phyloP scores from a whole-genome alignment of 1,140 invertebrate genomes.

The Calephelis virginiensis region DNA sequence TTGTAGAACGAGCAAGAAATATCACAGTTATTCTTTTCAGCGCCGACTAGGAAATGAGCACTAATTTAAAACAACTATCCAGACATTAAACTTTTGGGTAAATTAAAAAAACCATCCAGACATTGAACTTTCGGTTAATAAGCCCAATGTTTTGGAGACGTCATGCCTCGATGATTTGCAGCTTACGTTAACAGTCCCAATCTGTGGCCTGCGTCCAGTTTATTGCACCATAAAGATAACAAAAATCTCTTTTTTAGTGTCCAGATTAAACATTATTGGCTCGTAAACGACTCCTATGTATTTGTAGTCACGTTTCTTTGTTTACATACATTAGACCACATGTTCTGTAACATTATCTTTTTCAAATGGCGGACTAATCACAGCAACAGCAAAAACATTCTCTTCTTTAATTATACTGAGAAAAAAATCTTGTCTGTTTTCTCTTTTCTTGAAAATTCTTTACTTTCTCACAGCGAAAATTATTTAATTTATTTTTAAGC shows the following conservation, averaged over 20 bases:
- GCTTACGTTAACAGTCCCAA: constrained; percentile 5
- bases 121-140: background rate
- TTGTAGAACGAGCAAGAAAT: no score
- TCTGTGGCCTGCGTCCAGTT: constrained; percentile 25
- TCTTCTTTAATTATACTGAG: no score
- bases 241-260: constrained; percentile 42
- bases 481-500: no score
- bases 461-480: no score
- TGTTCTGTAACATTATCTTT: constrained; percentile 6
- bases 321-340: constrained; percentile 22
- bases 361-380: background rate
- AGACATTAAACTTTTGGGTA: no score
- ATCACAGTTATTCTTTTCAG: no score
- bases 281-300: constrained; percentile 41
- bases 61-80: no score
- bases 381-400: no score
- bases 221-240: constrained; percentile 45
- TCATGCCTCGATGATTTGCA: constrained; percentile 6
- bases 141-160: background rate
- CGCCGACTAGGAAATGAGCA: no score
- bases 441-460: background rate
- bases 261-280: constrained; percentile 44
- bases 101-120: background rate
- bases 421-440: no score
- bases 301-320: constrained; percentile 23